Evolutionary conservation across 53 echinoderm and acorn worm species (phyloP).

Genomic region (Stichopus horrens): DNA sequence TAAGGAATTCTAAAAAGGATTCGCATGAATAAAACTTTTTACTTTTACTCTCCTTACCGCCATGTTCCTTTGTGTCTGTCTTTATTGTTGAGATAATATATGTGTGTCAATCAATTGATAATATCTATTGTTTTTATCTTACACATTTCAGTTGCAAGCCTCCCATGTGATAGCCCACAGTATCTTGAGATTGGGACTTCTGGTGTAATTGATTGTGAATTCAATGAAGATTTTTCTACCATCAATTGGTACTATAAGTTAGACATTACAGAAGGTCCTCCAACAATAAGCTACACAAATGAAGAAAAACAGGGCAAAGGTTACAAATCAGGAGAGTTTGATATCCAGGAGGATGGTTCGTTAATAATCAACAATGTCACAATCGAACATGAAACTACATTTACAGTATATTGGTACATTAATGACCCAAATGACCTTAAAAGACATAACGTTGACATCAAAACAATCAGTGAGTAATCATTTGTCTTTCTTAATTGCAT

Average conservation of each 20-base stretch:
- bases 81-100: too few relatives aligned
- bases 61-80: too few relatives aligned
- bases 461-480: too few relatives aligned
- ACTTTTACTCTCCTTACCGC: too few relatives aligned
- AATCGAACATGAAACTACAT: neutral
- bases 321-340: neutral
- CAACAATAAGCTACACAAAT: neutral
- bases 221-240: neutral
- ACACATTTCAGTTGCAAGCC: neutral
- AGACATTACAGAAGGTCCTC: neutral
- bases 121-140: too few relatives aligned
- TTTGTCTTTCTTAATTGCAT: too few relatives aligned
- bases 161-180: neutral
- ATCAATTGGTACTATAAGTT: constrained; percentile 6
- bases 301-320: neutral
- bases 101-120: too few relatives aligned
- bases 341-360: neutral
- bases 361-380: neutral
- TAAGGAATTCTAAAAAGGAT: too few relatives aligned
- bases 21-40: too few relatives aligned
- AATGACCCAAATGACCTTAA: neutral
- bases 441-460: neutral
- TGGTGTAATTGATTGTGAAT: neutral
- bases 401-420: neutral
- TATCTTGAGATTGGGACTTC: neutral